A percentile compares a stretch with the other conserved stretches of the same genome.
phyloP scores from a whole-genome alignment of 2,113 vertebrate species.

The Cromileptes altivelis region DNA sequence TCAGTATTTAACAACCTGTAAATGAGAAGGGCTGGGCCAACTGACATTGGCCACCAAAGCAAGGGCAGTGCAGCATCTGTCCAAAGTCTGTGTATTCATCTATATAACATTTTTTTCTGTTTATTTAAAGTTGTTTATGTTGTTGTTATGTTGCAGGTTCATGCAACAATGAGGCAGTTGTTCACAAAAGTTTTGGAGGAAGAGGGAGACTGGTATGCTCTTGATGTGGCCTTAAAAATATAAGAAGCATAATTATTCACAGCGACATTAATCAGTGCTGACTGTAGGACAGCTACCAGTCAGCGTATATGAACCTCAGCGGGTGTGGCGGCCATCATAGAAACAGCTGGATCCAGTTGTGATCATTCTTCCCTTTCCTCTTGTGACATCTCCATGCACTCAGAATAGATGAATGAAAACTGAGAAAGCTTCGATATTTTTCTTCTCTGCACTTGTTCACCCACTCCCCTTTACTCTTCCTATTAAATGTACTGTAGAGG shows the following conservation, averaged over 20 bases:
- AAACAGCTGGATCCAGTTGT: constrained; percentile 76
- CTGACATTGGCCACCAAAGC: too few relatives aligned
- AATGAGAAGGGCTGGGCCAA: too few relatives aligned
- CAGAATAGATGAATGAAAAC: constrained; percentile 61
- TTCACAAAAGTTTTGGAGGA: not conserved
- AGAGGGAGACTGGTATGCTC: not conserved
- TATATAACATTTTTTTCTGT: too few relatives aligned
- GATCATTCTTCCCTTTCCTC: constrained; percentile 92
- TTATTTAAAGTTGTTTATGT: not conserved
- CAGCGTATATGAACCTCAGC: constrained; percentile 13
- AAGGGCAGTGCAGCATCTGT: too few relatives aligned
- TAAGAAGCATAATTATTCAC: not conserved
- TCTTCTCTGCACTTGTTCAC: constrained; percentile 85
- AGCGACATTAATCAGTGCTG: not conserved
- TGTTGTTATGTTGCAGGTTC: not conserved
- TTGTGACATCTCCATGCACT: constrained; percentile 82
- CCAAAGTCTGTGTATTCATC: too few relatives aligned
- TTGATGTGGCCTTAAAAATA: not conserved
- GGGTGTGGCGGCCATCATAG: constrained; percentile 14
- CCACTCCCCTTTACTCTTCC: constrained; percentile 53
- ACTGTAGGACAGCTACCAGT: not conserved
- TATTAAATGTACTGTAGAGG: constrained; percentile 92
- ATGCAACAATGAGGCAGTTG: not conserved
- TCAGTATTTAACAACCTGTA: too few relatives aligned
- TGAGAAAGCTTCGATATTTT: constrained; percentile 84